phyloP scores from a whole-genome alignment of 2,797 vertebrate species.

The Psittacula echo region DNA sequence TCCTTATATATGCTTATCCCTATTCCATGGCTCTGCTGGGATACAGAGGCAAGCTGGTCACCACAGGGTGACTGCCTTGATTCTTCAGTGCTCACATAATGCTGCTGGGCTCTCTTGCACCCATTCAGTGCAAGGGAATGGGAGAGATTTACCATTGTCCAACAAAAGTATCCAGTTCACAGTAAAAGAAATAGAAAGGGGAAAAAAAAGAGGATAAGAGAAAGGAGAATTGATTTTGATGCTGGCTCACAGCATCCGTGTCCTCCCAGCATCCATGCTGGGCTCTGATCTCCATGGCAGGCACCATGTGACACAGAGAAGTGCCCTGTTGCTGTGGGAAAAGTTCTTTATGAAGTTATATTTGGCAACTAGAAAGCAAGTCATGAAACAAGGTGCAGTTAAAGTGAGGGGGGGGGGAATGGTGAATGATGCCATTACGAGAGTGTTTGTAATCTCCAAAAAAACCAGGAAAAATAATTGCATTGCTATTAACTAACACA shows the following conservation, averaged over 20 bases:
- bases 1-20: accelerated
- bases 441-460: background rate
- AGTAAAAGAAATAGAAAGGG: no score
- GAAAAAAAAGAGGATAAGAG: no score
- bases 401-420: background rate
- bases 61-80: background rate
- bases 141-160: accelerated
- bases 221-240: background rate
- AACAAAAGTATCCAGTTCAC: background rate
- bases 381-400: background rate
- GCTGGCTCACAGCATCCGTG: background rate
- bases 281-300: background rate
- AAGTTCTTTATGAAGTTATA: background rate
- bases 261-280: background rate
- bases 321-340: background rate
- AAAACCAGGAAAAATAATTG: background rate
- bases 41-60: background rate
- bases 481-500: background rate
- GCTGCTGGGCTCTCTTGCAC: background rate
- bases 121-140: accelerated
- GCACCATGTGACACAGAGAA: background rate
- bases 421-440: accelerated
- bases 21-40: background rate
- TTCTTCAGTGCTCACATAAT: background rate
- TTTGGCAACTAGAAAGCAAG: background rate